Conservation (phyloP, 2,113 vertebrate genomes). For the Lanius ludovicianus region DNA sequence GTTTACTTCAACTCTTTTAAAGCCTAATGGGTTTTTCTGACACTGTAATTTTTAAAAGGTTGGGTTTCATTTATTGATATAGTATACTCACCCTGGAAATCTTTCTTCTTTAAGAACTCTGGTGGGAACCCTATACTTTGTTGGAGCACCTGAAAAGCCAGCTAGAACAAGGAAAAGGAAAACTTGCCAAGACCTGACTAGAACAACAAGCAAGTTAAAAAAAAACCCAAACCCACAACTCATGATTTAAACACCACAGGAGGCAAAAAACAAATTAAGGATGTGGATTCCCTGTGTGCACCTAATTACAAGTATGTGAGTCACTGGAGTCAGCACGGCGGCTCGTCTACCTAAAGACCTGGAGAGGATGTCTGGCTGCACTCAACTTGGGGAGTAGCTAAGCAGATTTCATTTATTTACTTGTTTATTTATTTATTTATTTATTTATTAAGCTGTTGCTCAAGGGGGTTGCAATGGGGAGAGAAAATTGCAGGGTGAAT, state of each 20-base stretch:
- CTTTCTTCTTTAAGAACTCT: conserved; percentile 77
- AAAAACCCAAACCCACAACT: background rate
- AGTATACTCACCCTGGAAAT: conserved; percentile 69
- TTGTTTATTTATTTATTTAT: background rate
- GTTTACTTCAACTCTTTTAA: conserved; percentile 82
- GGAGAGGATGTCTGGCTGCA: conserved; percentile 45
- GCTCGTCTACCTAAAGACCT: conserved; percentile 64
- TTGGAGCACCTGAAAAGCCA: conserved; percentile 70
- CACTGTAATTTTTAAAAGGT: conserved; percentile 82
- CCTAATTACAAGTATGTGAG: conserved; percentile 67
- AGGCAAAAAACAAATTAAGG: conserved; percentile 71
- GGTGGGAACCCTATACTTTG: conserved; percentile 71
- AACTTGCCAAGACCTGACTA: conserved; percentile 37
- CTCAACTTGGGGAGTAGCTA: background rate
- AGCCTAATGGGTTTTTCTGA: conserved; percentile 79
- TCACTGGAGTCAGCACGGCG: conserved; percentile 50
- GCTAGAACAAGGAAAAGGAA: conserved; percentile 56
- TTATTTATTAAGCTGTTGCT: conserved; percentile 16
- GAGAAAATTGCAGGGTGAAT: conserved; percentile 57
- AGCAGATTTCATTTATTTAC: conserved; percentile 15
- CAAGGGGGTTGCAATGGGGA: conserved; percentile 6
- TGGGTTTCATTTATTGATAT: conserved; percentile 80
- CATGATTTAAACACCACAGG: conserved; percentile 70
- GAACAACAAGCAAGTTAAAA: conserved; percentile 59
- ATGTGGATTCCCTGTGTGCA: conserved; percentile 56